phyloP scores from a whole-genome alignment of 2,888 invertebrate species.

The Tholera decimalis region DNA sequence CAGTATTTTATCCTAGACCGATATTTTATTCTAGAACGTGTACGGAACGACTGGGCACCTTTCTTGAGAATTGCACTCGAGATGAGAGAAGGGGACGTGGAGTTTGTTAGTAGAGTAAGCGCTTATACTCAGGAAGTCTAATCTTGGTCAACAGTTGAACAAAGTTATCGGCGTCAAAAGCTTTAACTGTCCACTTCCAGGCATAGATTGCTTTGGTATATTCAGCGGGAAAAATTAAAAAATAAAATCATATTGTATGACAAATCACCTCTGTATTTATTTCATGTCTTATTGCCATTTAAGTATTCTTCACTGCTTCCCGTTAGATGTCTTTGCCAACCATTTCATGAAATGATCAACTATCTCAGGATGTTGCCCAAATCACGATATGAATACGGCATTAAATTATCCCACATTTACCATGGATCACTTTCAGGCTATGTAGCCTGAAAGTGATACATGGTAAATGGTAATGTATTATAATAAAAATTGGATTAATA shows the following conservation, averaged over 20 bases:
- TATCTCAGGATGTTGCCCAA: too few species aligned
- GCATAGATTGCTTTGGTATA: not conserved
- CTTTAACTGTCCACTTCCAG: not conserved
- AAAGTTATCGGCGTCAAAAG: not conserved
- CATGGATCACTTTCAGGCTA: too few species aligned
- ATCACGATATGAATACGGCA: too few species aligned
- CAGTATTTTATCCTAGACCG: slow-evolving; percentile 27
- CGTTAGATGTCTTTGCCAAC: too few species aligned
- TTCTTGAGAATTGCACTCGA: slow-evolving; percentile 37
- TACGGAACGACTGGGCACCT: slow-evolving; percentile 22
- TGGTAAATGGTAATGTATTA: too few species aligned
- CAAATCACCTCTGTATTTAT: not conserved
- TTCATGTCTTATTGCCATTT: not conserved
- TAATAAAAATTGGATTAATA: too few species aligned
- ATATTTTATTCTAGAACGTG: slow-evolving; percentile 48
- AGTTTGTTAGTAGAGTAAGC: slow-evolving; percentile 37
- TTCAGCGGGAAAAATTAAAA: not conserved
- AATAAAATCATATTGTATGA: not conserved
- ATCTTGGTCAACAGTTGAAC: slow-evolving; percentile 15
- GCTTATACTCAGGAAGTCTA: slow-evolving; percentile 5
- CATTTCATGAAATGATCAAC: too few species aligned
- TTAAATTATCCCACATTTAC: too few species aligned
- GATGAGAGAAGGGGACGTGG: slow-evolving; percentile 4
- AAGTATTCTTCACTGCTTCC: too few species aligned
- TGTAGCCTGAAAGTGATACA: too few species aligned